A percentile compares a stretch with the other conserved stretches of the same genome.
Conservation (phyloP, 1,140 invertebrate genomes). For the Trichogramma pretiosum region DNA sequence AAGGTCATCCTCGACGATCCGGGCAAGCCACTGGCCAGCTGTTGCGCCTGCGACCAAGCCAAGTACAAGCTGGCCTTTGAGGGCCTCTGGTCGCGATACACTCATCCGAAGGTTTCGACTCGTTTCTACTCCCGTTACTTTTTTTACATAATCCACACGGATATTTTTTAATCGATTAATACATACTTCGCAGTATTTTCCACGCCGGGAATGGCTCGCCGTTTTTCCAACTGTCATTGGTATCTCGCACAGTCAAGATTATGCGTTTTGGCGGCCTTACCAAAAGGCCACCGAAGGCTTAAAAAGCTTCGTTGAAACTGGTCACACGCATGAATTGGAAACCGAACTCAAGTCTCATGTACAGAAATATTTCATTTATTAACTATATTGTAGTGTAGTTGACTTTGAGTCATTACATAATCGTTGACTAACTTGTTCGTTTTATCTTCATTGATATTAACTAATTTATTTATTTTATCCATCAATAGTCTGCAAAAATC, state of each 20-base stretch:
- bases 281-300: constrained; percentile 79
- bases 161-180: too few relatives aligned
- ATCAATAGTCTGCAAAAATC: constrained; percentile 71
- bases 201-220: constrained; percentile 74
- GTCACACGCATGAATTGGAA: constrained; percentile 80
- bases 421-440: too few relatives aligned
- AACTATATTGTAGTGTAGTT: too few relatives aligned
- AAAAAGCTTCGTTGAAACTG: constrained; percentile 84
- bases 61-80: constrained; percentile 93
- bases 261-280: constrained; percentile 86
- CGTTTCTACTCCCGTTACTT: too few relatives aligned
- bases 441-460: too few relatives aligned
- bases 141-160: too few relatives aligned
- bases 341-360: constrained; percentile 85
- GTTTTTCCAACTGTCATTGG: constrained; percentile 97
- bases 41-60: constrained; percentile 87
- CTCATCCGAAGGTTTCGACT: constrained; percentile 90
- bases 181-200: too few relatives aligned
- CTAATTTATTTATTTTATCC: constrained; percentile 29
- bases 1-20: constrained; percentile 58
- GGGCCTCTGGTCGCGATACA: constrained; percentile 94
- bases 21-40: constrained; percentile 62
- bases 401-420: too few relatives aligned
- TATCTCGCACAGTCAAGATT: constrained; percentile 84
- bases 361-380: too few relatives aligned